Evolutionary conservation across 1,140 invertebrate species (phyloP), one percentile per base, ranked within the genome.

Genomic region (Drosophila nebulosa): DNA sequence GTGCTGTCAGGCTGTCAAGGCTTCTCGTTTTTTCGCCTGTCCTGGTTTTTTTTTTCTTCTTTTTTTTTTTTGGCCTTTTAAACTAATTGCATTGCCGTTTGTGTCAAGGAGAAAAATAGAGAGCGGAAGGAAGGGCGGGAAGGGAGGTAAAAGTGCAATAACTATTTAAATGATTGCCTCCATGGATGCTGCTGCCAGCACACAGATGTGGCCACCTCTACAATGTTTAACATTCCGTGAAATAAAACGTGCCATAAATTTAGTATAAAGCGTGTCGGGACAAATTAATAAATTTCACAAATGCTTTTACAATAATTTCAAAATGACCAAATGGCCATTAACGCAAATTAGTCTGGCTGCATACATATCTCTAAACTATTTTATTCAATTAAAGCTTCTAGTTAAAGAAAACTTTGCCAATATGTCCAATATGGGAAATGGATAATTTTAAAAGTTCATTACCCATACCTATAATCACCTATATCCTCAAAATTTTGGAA

Each of bases 81-180:
- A 81, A 85, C 81, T 85, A 85, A 85, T 86, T 85, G 81, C 81
- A 86, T 86, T 85, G 78, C 69, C 73, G 73, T 74, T 69, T 77
- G 70, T 42, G 46, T 65, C 56, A 65, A 46, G 39, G 39, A 46
- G 39, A 46, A 46, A 46, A 46, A 46, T 46, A 46, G 39, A 46
- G 39, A 46, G 39, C 2, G 18, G 30, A 32, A 32, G 10, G 30
- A 32, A 32, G 3, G 10, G 30, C 2, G 30, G 55, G 56, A 55
- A 39, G 12, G 55, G 65, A 64, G 10, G 24, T 64, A 71, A 86
- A 85, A 86, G 81, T 86, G 81, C 81, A 85, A 86, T 86, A 85
- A 85, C 81, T 85, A 86, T 85, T 85, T 85, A 85, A 86, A 85
- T 78, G 81, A 85, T 85, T 85, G 81, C 81, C 68, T 42, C 39